These are phyloP conservation scores for Drosophila tropicalis DNA, from an alignment of 1,140 invertebrate genomes.

Conservation along the genomic window DNA sequence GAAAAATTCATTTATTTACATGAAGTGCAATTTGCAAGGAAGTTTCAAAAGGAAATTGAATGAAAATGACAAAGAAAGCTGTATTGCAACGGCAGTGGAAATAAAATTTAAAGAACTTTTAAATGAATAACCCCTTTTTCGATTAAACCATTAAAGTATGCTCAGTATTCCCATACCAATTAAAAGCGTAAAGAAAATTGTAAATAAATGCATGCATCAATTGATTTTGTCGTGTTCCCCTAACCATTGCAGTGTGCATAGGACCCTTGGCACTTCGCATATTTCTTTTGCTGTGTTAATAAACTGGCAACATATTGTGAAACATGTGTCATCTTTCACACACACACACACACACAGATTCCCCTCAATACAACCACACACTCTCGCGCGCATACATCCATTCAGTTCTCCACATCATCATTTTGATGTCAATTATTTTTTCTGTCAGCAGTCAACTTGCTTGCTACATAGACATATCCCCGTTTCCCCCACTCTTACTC, in stretches of 20 bases:
- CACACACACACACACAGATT: not conserved
- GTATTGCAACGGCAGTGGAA: not conserved
- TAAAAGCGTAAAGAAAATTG: conserved; percentile 4
- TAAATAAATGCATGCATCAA: conserved; percentile 13
- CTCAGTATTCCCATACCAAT: conserved; percentile 8
- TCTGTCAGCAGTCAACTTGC: conserved; percentile 14
- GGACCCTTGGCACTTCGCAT: not conserved
- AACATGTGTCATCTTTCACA: conserved; percentile 20
- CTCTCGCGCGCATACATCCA: not conserved
- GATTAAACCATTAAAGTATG: not conserved
- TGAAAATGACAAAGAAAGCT: conserved; percentile 16
- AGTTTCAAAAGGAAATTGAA: conserved; percentile 40
- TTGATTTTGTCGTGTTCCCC: not conserved
- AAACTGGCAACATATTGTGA: conserved; percentile 26
- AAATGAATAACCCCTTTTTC: not conserved
- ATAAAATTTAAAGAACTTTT: not conserved
- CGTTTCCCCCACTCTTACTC: too few species aligned
- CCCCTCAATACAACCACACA: not conserved
- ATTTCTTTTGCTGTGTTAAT: conserved; percentile 22
- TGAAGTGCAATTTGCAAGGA: conserved; percentile 51
- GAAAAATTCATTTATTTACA: conserved; percentile 58
- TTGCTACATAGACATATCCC: not conserved
- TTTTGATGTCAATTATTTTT: conserved; percentile 31
- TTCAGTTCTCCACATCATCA: conserved; percentile 7
- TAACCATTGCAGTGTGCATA: not conserved